These are phyloP conservation scores for Chamaedrilus cognettii DNA, from an alignment of 2,888 invertebrate species.

Conservation along the genomic window DNA sequence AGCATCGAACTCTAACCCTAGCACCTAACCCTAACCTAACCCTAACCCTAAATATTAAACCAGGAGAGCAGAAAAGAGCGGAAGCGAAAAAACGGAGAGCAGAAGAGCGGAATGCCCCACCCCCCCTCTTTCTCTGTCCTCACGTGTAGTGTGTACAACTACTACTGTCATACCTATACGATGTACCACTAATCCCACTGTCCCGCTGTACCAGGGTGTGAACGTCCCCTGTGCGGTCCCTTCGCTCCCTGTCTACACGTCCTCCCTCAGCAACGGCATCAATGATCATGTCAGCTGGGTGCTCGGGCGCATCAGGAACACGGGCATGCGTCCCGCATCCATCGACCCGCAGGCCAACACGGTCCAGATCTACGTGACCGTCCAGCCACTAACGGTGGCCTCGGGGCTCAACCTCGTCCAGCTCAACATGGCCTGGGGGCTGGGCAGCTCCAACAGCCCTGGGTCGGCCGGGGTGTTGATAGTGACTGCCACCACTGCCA, in stretches of 20 bases:
- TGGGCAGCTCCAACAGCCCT: conserved; percentile 8
- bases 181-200: not conserved
- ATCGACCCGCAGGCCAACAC: conserved; percentile 24
- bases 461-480: no score
- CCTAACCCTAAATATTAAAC: no score
- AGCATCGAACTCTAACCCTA: no score
- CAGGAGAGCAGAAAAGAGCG: no score
- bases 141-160: not conserved
- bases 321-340: conserved; percentile 8
- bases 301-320: conserved; percentile 30
- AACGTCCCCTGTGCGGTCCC: conserved; percentile 37
- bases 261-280: conserved; percentile 7
- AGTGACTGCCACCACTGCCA: no score
- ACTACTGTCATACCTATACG: conserved; percentile 1
- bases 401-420: no score
- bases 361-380: conserved; percentile 22
- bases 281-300: conserved; percentile 22
- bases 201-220: conserved; percentile 18
- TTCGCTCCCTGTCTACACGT: conserved; percentile 17
- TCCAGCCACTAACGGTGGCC: no score
- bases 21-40: no score
- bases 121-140: not conserved
- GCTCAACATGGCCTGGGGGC: no score
- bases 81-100: no score
- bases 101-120: no score